These are phyloP conservation scores for Danaus plexippus DNA, from an alignment of 1,140 invertebrate genomes.

Conservation along the genomic window DNA sequence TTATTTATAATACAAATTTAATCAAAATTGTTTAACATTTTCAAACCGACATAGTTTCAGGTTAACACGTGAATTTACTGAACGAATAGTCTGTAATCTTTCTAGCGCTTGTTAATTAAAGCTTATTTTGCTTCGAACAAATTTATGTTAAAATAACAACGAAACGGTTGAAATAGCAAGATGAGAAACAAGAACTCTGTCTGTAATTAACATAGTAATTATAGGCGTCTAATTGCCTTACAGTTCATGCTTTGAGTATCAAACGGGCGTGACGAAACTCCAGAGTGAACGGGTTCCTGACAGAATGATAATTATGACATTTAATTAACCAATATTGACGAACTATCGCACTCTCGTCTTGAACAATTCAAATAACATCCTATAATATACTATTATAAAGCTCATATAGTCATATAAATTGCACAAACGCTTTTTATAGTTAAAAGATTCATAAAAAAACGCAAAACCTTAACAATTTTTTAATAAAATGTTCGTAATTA, in stretches of 20 bases:
- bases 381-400: too few species aligned
- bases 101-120: slow-evolving; percentile 45
- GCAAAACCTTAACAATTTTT: too few species aligned
- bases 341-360: slow-evolving; percentile 9
- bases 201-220: slow-evolving; percentile 67
- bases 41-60: too few species aligned
- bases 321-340: slow-evolving; percentile 12
- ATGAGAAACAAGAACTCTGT: slow-evolving; percentile 52
- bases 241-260: slow-evolving; percentile 59
- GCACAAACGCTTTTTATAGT: too few species aligned
- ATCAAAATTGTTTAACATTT: too few species aligned
- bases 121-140: slow-evolving; percentile 43
- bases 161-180: slow-evolving; percentile 44
- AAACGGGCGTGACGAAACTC: slow-evolving; percentile 39
- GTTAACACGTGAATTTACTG: too few species aligned
- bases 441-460: too few species aligned
- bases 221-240: slow-evolving; percentile 61
- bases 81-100: slow-evolving; percentile 36
- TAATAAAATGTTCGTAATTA: too few species aligned
- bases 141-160: slow-evolving; percentile 61
- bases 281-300: slow-evolving; percentile 10
- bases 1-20: too few species aligned
- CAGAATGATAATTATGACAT: slow-evolving; percentile 25
- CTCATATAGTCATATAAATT: too few species aligned
- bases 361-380: background rate